These are phyloP conservation scores for Phacellophora camtschatica DNA, from an alignment of 30 jellyfish, hydroid and myxozoan genomes.

Conservation along the genomic window DNA sequence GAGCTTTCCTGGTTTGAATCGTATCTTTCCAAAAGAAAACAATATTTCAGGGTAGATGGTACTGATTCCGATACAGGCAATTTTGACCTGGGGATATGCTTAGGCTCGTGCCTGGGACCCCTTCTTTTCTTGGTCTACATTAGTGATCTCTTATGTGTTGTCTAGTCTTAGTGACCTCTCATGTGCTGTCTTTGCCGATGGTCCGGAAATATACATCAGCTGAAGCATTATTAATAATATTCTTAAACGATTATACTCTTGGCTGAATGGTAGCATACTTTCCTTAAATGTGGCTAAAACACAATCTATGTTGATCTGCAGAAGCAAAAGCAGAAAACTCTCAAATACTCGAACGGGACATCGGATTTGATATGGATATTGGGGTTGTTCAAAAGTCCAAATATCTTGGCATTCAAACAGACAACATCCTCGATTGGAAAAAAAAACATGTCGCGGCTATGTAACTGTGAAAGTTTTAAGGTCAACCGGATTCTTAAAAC, in stretches of 20 bases:
- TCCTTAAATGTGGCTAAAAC: constrained; percentile 36
- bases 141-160: constrained; percentile 24
- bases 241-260: background rate
- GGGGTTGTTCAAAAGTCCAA: background rate
- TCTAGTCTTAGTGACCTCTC: constrained; percentile 7
- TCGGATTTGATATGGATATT: background rate
- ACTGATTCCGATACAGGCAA: background rate
- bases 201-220: constrained; percentile 6
- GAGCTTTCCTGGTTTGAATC: constrained; percentile 32
- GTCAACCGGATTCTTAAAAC: too few relatives aligned
- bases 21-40: background rate
- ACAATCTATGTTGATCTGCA: background rate
- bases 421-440: background rate
- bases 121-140: constrained; percentile 3
- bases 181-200: constrained; percentile 1
- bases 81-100: background rate
- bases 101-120: constrained; percentile 49
- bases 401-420: background rate
- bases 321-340: background rate
- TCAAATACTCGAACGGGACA: background rate
- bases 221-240: background rate
- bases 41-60: constrained; percentile 1
- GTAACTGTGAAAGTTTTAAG: too few relatives aligned
- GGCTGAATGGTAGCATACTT: constrained; percentile 42
- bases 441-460: too few relatives aligned